A percentile compares a stretch with the other conserved stretches of the same genome.
phyloP scores from a whole-genome alignment of 1,140 invertebrate genomes.

The Drosophila tristis region DNA sequence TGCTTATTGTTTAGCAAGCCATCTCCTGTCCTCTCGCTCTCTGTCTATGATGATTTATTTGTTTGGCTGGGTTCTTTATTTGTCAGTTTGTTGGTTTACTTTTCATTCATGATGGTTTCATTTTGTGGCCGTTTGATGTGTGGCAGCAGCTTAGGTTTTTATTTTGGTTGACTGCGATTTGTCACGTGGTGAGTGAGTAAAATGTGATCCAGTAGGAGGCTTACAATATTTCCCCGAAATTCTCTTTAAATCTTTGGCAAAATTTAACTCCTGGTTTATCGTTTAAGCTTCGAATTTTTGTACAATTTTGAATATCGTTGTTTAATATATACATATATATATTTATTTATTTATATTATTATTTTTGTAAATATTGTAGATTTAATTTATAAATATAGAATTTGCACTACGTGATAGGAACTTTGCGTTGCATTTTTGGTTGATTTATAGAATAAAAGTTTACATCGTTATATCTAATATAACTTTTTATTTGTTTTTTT shows the following conservation, averaged over 20 bases:
- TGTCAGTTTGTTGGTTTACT: slow-evolving; percentile 34
- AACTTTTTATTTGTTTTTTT: not conserved
- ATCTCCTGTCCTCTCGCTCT: slow-evolving; percentile 1
- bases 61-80: slow-evolving; percentile 23
- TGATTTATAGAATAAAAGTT: slow-evolving; percentile 7
- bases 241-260: not conserved
- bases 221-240: too few species aligned
- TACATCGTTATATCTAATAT: slow-evolving; percentile 10
- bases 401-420: slow-evolving; percentile 63
- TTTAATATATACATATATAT: slow-evolving; percentile 4
- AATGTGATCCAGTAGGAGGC: slow-evolving; percentile 1
- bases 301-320: slow-evolving; percentile 7
- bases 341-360: slow-evolving; percentile 10
- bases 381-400: slow-evolving; percentile 11
- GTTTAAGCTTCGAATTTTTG: slow-evolving; percentile 11
- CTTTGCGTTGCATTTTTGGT: slow-evolving; percentile 41
- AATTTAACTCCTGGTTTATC: not conserved
- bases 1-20: slow-evolving; percentile 64
- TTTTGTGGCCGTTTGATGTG: slow-evolving; percentile 19
- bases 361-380: slow-evolving; percentile 7
- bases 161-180: slow-evolving; percentile 10
- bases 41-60: slow-evolving; percentile 54
- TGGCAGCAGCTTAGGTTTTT: slow-evolving; percentile 20
- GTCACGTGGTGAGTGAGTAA: slow-evolving; percentile 1
- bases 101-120: slow-evolving; percentile 46